These are phyloP conservation scores for Leptobrachium ailaonicum DNA, from an alignment of 2,113 vertebrate species.

Conservation along the genomic window DNA sequence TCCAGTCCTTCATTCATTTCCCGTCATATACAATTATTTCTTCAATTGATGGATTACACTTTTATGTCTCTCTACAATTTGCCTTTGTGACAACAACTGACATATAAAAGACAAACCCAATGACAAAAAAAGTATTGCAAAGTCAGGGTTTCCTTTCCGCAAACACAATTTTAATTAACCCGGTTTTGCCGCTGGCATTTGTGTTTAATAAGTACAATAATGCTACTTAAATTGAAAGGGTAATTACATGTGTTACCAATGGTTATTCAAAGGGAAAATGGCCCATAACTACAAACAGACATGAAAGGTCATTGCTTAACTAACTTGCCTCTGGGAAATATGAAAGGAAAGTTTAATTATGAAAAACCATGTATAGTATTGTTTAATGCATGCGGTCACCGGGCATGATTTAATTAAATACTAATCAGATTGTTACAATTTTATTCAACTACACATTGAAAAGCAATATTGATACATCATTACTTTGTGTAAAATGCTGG, in stretches of 20 bases:
- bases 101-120: neutral
- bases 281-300: slow-evolving; percentile 3
- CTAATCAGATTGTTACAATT: too few relatives aligned
- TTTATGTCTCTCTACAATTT: neutral
- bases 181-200: slow-evolving; percentile 18
- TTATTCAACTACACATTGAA: too few relatives aligned
- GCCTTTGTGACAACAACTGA: neutral
- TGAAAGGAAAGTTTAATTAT: neutral
- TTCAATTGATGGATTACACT: too few relatives aligned
- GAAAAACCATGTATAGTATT: neutral
- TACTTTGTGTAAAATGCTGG: too few relatives aligned
- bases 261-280: slow-evolving; percentile 22
- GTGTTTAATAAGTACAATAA: slow-evolving; percentile 26
- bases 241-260: slow-evolving; percentile 18
- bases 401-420: too few relatives aligned
- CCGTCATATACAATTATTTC: too few relatives aligned
- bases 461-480: too few relatives aligned
- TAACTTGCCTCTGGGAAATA: slow-evolving; percentile 9
- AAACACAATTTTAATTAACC: slow-evolving; percentile 23
- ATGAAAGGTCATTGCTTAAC: neutral
- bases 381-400: neutral
- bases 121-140: slow-evolving; percentile 5
- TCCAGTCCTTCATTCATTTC: too few relatives aligned
- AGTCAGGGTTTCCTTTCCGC: neutral
- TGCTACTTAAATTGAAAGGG: slow-evolving; percentile 27